A percentile compares a stretch with the other conserved stretches of the same genome.
These are phyloP conservation scores for Rhinatrema bivittatum DNA, from an alignment of 2,797 vertebrate species.

Conservation along the genomic window DNA sequence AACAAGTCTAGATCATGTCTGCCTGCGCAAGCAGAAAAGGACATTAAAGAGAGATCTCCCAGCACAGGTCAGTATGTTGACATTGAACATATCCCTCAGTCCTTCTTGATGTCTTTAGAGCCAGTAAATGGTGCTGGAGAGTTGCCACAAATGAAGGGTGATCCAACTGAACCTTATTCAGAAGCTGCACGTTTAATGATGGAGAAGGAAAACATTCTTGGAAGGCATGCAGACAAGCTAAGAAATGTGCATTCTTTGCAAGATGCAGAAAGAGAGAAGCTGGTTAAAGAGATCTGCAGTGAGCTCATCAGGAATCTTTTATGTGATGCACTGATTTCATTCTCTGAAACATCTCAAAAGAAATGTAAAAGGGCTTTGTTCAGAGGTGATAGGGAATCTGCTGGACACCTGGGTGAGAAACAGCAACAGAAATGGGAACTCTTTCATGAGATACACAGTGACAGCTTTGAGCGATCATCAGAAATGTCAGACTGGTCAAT, in stretches of 20 bases:
- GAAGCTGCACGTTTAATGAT: not conserved
- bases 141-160: not conserved
- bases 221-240: slow-evolving; percentile 1
- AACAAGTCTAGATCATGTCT: not conserved
- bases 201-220: not conserved
- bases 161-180: not conserved
- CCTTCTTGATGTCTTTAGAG: not conserved
- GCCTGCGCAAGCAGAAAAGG: not conserved
- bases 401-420: not conserved
- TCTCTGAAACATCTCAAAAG: slow-evolving; percentile 13
- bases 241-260: slow-evolving; percentile 1
- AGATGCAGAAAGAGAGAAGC: slow-evolving; percentile 6
- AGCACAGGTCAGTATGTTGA: not conserved
- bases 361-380: slow-evolving; percentile 17
- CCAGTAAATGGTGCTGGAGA: not conserved
- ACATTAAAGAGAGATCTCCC: not conserved
- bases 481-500: slow-evolving; percentile 2
- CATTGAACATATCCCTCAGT: not conserved
- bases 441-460: slow-evolving; percentile 11
- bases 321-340: slow-evolving; percentile 18
- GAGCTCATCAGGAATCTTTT: slow-evolving; percentile 27
- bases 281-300: slow-evolving; percentile 16
- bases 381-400: slow-evolving; percentile 1
- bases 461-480: slow-evolving; percentile 5
- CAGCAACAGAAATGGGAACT: not conserved